These are phyloP conservation scores for Centrocercus urophasianus DNA, from an alignment of 2,113 vertebrate species.

Conservation along the genomic window DNA sequence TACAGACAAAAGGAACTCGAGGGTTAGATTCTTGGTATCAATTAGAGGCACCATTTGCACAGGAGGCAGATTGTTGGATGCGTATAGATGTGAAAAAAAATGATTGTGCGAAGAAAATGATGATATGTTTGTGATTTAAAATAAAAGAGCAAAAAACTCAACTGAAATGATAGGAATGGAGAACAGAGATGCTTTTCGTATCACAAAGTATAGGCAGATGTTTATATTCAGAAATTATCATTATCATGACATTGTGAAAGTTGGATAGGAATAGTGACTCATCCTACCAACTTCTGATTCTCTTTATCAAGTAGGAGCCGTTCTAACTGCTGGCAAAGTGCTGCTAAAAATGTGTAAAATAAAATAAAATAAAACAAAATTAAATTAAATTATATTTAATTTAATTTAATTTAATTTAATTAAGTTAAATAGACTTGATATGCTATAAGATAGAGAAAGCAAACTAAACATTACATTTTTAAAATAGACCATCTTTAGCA, in stretches of 20 bases:
- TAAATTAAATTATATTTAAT: background rate
- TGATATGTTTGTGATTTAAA: background rate
- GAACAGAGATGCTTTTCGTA: background rate
- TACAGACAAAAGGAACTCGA: background rate
- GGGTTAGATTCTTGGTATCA: background rate
- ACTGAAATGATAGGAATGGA: background rate
- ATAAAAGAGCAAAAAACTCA: background rate
- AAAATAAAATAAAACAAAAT: background rate
- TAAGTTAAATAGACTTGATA: background rate
- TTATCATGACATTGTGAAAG: background rate
- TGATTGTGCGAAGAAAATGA: background rate
- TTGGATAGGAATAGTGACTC: constrained; percentile 1
- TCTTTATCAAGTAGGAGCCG: background rate
- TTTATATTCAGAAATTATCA: constrained; percentile 13
- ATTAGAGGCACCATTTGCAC: background rate
- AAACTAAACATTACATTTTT: background rate
- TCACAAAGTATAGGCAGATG: background rate
- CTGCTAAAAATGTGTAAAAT: background rate
- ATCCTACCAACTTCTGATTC: background rate
- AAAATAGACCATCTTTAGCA: background rate
- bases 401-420: background rate
- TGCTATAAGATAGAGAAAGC: background rate
- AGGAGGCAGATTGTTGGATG: background rate
- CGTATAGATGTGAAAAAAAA: background rate
- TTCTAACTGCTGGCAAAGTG: background rate